These are phyloP conservation scores for Ploceus nigricollis DNA, from an alignment of 2,113 vertebrate species.

Conservation along the genomic window DNA sequence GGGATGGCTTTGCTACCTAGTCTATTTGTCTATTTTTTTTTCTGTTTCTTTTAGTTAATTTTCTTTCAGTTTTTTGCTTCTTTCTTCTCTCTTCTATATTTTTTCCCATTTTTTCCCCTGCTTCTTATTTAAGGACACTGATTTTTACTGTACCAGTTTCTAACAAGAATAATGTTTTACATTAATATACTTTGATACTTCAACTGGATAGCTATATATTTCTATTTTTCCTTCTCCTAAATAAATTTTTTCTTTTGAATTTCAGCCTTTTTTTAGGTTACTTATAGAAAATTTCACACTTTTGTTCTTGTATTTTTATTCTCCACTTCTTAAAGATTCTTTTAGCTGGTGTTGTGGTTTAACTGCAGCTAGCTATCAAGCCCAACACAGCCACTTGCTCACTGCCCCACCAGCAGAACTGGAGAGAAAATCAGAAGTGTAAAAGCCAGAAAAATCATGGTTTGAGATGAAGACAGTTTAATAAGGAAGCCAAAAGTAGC, in stretches of 20 bases:
- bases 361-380: not conserved
- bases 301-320: not conserved
- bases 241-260: not conserved
- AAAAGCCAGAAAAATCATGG: not conserved
- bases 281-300: not conserved
- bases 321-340: not conserved
- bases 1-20: not conserved
- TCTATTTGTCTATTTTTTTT: not conserved
- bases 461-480: not conserved
- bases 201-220: not conserved
- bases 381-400: rapidly evolving
- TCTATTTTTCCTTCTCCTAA: not conserved
- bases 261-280: not conserved
- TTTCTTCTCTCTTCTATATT: not conserved
- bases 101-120: rapidly evolving
- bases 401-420: not conserved
- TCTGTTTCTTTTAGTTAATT: not conserved
- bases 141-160: not conserved
- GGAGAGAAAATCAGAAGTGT: not conserved
- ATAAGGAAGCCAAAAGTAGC: not conserved
- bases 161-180: not conserved
- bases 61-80: not conserved
- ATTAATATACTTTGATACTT: not conserved
- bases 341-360: not conserved
- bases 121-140: not conserved